Conservation (phyloP, 53 echinoderm and acorn worm species). For the Echinometra lucunter region DNA sequence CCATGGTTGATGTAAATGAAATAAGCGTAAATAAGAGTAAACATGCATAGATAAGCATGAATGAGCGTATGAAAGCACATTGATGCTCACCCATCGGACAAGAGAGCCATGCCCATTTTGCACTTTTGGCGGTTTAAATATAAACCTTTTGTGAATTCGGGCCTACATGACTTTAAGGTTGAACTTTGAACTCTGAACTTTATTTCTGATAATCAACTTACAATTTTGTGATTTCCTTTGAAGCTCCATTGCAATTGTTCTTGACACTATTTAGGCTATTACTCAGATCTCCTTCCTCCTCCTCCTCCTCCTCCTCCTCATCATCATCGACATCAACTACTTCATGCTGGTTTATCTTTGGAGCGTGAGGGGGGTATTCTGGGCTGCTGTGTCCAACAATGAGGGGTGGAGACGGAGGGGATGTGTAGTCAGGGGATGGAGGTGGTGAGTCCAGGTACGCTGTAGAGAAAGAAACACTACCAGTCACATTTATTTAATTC, state of each 20-base stretch:
- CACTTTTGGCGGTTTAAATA: too few relatives aligned
- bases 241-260: neutral
- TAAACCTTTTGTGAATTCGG: too few relatives aligned
- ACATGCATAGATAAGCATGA: too few relatives aligned
- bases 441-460: slow-evolving; percentile 50
- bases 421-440: neutral
- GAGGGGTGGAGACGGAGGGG: slow-evolving; percentile 28
- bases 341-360: neutral
- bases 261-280: neutral
- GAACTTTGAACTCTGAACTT: neutral
- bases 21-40: too few relatives aligned
- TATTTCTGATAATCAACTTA: neutral
- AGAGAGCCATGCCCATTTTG: too few relatives aligned
- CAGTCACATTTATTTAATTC: too few relatives aligned
- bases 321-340: slow-evolving; percentile 8
- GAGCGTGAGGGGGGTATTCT: neutral
- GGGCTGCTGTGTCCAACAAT: slow-evolving; percentile 16
- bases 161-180: neutral
- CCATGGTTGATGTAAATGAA: too few relatives aligned
- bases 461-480: slow-evolving; percentile 33
- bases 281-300: slow-evolving; percentile 11
- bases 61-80: too few relatives aligned
- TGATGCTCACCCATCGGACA: too few relatives aligned
- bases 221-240: slow-evolving; percentile 1
- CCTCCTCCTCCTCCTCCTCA: neutral